Percentiles rank a stretch among this genome's conserved stretches.
Conservation (phyloP, 2,113 vertebrate species). For the Crotalus helleri region DNA sequence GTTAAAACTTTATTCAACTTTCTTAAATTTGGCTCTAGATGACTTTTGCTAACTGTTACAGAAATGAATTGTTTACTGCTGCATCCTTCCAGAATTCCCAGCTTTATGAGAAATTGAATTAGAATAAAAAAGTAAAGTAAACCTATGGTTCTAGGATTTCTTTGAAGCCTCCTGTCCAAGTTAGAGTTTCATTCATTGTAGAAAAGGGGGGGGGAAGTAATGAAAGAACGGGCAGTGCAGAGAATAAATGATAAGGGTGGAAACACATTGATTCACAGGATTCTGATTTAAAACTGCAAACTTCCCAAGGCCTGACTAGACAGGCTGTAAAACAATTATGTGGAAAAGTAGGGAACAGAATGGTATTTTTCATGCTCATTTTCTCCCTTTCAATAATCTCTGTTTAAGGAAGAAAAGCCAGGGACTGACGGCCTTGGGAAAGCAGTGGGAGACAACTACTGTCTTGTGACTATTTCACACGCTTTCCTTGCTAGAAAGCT, state of each 20-base stretch:
- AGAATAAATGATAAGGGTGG: not conserved
- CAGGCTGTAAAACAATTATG: conserved; percentile 39
- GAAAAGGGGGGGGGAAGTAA: not conserved
- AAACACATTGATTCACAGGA: not conserved
- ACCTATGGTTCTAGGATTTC: not conserved
- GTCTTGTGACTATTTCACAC: conserved; percentile 14
- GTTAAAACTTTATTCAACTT: no score
- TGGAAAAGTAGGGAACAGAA: conserved; percentile 7
- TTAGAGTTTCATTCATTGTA: not conserved
- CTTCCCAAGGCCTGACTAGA: conserved; percentile 36
- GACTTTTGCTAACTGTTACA: no score
- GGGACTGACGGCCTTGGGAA: conserved; percentile 45
- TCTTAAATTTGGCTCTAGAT: no score
- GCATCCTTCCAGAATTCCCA: not conserved
- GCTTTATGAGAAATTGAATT: not conserved
- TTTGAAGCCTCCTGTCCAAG: not conserved
- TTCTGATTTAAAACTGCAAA: conserved; percentile 12
- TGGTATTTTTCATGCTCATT: conserved; percentile 38
- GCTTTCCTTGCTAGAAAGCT: not conserved
- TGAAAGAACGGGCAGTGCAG: not conserved
- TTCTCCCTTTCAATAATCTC: conserved; percentile 51
- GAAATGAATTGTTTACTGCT: not conserved
- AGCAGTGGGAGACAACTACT: conserved; percentile 23
- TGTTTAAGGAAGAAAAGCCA: conserved; percentile 49
- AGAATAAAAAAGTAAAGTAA: not conserved